Conservation (phyloP, 1,140 invertebrate species). For the Leptinotarsa defecta region DNA sequence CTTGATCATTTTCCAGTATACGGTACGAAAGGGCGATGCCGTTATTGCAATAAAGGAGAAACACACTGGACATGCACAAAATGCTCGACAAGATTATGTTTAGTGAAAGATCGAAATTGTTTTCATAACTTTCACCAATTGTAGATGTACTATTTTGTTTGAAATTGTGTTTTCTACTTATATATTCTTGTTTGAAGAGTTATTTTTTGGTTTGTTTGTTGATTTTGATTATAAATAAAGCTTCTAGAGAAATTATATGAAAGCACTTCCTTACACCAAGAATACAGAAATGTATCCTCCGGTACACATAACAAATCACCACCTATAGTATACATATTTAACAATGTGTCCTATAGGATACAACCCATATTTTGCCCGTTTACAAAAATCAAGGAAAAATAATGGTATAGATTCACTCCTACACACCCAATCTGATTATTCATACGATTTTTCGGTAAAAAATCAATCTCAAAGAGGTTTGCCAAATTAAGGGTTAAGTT, state of each 20-base stretch:
- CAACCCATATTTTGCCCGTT: conserved; percentile 2
- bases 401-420: not conserved
- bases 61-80: conserved; percentile 4
- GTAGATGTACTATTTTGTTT: conserved; percentile 3
- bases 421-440: not conserved
- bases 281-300: not conserved
- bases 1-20: conserved; percentile 12
- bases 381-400: not conserved
- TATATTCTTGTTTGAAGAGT: not conserved
- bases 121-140: conserved; percentile 11
- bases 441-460: not conserved
- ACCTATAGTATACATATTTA: not conserved
- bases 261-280: not conserved
- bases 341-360: conserved; percentile 5
- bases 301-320: not conserved
- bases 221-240: not conserved
- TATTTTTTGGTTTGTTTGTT: conserved; percentile 2
- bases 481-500: not conserved
- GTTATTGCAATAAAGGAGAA: not conserved
- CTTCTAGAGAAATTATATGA: not conserved
- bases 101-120: conserved; percentile 10
- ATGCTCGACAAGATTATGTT: conserved; percentile 5
- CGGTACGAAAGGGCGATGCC: not conserved
- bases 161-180: not conserved
- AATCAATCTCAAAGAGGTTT: not conserved